These are phyloP conservation scores for Synanthedon andrenaeformis DNA, from an alignment of 2,888 invertebrate species.

Conservation along the genomic window DNA sequence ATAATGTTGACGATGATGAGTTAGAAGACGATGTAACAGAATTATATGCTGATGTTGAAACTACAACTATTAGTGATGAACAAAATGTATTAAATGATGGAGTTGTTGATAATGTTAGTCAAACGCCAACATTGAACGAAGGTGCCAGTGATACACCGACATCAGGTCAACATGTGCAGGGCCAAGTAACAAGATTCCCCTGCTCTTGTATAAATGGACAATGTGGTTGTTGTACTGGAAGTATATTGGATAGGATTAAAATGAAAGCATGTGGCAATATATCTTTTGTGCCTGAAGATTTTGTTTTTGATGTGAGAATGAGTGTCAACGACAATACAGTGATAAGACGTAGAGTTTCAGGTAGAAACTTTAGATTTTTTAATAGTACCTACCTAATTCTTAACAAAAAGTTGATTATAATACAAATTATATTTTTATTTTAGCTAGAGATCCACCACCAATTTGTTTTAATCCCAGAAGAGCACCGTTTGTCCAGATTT, in stretches of 20 bases:
- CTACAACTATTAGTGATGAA: slow-evolving; percentile 8
- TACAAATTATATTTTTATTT: slow-evolving; percentile 15
- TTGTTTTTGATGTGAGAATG: slow-evolving; percentile 80
- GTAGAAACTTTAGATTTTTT: slow-evolving; percentile 41
- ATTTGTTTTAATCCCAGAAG: slow-evolving; percentile 79
- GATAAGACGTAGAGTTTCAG: slow-evolving; percentile 79
- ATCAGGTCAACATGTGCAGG: slow-evolving; percentile 29
- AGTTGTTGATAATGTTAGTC: slow-evolving; percentile 17
- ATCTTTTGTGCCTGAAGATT: slow-evolving; percentile 84
- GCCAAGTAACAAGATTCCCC: slow-evolving; percentile 68
- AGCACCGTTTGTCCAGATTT: slow-evolving; percentile 76
- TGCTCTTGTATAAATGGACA: slow-evolving; percentile 73
- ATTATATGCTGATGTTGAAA: slow-evolving; percentile 10
- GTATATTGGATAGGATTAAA: slow-evolving; percentile 72
- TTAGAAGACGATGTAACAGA: slow-evolving; percentile 22
- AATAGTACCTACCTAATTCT: too few species aligned
- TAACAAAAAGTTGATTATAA: too few species aligned
- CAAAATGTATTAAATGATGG: slow-evolving; percentile 12
- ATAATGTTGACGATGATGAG: slow-evolving; percentile 16
- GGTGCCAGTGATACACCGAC: slow-evolving; percentile 15
- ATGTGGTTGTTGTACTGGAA: slow-evolving; percentile 78
- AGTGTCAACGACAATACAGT: slow-evolving; percentile 79
- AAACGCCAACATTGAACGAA: slow-evolving; percentile 26
- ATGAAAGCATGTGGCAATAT: slow-evolving; percentile 85
- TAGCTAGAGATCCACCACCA: slow-evolving; percentile 81